Percentiles rank a stretch among this genome's conserved stretches.
Evolutionary conservation across 2,113 vertebrate species (phyloP).

Genomic region (Cyprinodon brontotheroides): DNA sequence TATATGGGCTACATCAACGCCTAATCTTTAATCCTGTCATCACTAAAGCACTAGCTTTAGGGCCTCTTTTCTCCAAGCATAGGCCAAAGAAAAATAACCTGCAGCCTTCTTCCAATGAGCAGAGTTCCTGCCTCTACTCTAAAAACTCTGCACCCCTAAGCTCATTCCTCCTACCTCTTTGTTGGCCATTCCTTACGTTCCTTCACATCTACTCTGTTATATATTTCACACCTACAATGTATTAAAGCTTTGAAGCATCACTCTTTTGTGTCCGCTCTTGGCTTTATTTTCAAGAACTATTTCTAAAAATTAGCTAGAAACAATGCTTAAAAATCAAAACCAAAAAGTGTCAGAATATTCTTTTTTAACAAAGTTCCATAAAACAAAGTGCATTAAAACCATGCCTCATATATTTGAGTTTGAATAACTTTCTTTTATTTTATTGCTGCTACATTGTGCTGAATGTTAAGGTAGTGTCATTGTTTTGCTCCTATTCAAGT

Average conservation of each 20-base stretch:
- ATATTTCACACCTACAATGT: neutral
- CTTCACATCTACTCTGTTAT: neutral
- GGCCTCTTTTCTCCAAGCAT: neutral
- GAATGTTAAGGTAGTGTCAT: too few relatives aligned
- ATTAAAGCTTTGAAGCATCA: conserved; percentile 54
- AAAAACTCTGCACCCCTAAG: too few relatives aligned
- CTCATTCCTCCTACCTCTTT: too few relatives aligned
- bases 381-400: too few relatives aligned
- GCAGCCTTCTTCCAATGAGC: neutral
- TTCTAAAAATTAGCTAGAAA: neutral
- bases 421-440: too few relatives aligned
- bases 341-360: too few relatives aligned
- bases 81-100: neutral
- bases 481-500: too few relatives aligned
- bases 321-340: too few relatives aligned
- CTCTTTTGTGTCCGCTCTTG: neutral
- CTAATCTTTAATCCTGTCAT: accelerated
- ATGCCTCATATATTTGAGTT: too few relatives aligned
- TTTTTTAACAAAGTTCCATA: too few relatives aligned
- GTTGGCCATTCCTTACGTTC: neutral
- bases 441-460: too few relatives aligned
- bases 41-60: neutral
- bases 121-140: neutral
- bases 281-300: neutral
- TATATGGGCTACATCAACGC: neutral